Conservation (phyloP, 2,797 vertebrate genomes). For the Notoglanidium macrostoma region DNA sequence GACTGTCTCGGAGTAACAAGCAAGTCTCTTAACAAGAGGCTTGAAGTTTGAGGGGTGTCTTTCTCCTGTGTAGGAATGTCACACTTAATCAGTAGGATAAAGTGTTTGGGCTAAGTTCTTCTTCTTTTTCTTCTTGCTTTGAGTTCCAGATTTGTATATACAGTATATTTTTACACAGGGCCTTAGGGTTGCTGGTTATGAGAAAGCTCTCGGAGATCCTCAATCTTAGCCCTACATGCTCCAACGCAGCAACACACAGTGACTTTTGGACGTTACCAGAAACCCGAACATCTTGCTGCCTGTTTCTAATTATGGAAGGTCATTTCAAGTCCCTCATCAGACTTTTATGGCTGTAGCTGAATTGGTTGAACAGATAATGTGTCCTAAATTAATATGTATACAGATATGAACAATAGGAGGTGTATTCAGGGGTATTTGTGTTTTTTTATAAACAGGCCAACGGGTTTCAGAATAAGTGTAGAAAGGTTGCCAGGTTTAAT, state of each 20-base stretch:
- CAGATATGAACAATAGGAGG: neutral
- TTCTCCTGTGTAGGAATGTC: neutral
- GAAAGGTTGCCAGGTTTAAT: no score
- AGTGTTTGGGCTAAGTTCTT: neutral
- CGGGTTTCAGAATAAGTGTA: no score
- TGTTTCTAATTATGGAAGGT: neutral
- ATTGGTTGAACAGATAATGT: neutral
- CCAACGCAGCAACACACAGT: neutral
- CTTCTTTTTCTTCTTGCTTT: neutral
- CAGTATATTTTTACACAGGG: neutral
- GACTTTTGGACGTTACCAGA: neutral
- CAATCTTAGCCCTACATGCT: neutral
- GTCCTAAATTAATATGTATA: neutral
- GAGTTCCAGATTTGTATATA: neutral
- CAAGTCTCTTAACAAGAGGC: neutral
- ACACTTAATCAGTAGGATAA: neutral
- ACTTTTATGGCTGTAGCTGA: neutral
- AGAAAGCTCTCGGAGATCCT: neutral
- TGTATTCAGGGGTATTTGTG: no score
- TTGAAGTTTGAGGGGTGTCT: neutral
- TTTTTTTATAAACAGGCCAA: no score
- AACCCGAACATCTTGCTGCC: neutral
- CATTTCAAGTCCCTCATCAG: neutral
- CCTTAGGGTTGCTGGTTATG: neutral
- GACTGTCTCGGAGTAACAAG: conserved; percentile 4